Evolutionary conservation across 2,113 vertebrate species (phyloP).

Genomic region (Eidolon helvum): DNA sequence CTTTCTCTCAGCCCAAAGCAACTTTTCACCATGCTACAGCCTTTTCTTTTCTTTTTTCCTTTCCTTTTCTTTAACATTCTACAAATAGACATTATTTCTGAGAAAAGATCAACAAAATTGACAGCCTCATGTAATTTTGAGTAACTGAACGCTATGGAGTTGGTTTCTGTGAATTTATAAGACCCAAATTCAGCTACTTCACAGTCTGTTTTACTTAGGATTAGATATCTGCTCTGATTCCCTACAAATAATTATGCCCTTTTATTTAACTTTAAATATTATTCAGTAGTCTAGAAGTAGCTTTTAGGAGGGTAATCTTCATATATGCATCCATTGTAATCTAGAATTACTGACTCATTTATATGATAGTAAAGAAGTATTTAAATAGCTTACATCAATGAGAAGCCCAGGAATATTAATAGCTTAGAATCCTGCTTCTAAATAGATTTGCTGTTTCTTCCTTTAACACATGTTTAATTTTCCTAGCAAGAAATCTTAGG

Average conservation of each 20-base stretch:
- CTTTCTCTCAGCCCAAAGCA: neutral
- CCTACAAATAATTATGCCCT: neutral
- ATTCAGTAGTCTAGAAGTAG: neutral
- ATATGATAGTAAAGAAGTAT: neutral
- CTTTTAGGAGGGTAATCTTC: neutral
- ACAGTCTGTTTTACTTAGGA: neutral
- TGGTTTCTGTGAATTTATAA: neutral
- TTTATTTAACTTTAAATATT: neutral
- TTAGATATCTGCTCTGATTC: neutral
- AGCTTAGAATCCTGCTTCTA: neutral
- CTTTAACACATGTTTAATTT: constrained; percentile 38
- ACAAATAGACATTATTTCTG: neutral
- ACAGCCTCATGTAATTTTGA: neutral
- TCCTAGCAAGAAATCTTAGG: constrained; percentile 62
- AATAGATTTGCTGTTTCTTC: neutral
- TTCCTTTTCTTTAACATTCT: neutral
- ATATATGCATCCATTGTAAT: neutral
- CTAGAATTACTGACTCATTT: neutral
- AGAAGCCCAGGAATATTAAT: constrained; percentile 31
- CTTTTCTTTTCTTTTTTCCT: too few species aligned
- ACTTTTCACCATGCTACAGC: neutral
- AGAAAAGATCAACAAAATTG: neutral
- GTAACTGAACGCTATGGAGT: neutral
- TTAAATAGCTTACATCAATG: constrained; percentile 9
- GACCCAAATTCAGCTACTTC: neutral